Evolutionary conservation across 2,888 invertebrate genomes (phyloP).

Genomic region (Xanthorhoe designata): DNA sequence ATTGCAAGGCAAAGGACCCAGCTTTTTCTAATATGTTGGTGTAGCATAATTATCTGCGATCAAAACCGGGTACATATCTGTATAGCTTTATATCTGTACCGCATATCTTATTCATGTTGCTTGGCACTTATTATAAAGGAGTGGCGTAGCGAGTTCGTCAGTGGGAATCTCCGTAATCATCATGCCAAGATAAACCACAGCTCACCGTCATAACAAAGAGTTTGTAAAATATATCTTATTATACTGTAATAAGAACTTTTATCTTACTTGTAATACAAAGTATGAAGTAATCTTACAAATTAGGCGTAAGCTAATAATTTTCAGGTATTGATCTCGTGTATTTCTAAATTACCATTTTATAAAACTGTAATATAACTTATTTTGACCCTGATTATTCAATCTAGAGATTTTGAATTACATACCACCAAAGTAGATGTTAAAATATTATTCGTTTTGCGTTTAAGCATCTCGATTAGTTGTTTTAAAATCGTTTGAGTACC

Average conservation of each 20-base stretch:
- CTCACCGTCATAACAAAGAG: background rate
- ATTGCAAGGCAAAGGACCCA: no score
- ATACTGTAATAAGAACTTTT: constrained; percentile 3
- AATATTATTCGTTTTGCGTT: no score
- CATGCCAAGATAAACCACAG: constrained; percentile 45
- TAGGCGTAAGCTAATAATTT: background rate
- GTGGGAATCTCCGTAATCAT: constrained; percentile 51
- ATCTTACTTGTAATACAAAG: background rate
- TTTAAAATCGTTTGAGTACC: no score
- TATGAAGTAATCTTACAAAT: background rate
- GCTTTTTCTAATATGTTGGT: no score
- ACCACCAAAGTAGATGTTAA: no score
- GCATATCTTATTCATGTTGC: constrained; percentile 20
- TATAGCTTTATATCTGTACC: background rate
- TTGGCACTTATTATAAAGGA: constrained; percentile 34
- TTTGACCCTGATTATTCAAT: no score
- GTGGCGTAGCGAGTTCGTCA: constrained; percentile 42
- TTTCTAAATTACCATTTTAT: background rate
- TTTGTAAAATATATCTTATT: constrained; percentile 14
- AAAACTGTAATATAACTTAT: background rate
- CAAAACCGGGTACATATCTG: background rate
- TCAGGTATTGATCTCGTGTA: background rate
- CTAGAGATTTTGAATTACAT: no score
- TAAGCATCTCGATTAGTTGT: no score
- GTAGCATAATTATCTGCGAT: background rate